Evolutionary conservation across 1,140 invertebrate genomes (phyloP).

Genomic region (Lasaia peninsularis): DNA sequence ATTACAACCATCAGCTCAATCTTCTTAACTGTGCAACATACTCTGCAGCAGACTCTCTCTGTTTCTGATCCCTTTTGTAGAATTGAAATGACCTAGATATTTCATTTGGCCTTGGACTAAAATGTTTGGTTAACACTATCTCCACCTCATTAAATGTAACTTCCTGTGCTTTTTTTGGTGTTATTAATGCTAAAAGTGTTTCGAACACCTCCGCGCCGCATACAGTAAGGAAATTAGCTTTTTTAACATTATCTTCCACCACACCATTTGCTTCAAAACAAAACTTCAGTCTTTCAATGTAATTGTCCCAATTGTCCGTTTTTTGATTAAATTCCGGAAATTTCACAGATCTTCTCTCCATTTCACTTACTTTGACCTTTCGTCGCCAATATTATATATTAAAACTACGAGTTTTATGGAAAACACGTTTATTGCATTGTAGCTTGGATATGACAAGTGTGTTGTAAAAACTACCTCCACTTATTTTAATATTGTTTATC

Average conservation of each 20-base stretch:
- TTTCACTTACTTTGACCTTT: slow-evolving; percentile 20
- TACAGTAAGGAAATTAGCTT: slow-evolving; percentile 32
- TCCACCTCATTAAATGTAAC: slow-evolving; percentile 26
- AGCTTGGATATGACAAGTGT: no score
- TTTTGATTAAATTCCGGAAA: slow-evolving; percentile 23
- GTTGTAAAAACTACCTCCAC: no score
- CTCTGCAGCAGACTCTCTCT: no score
- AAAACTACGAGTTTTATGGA: not conserved
- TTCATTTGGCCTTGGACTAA: slow-evolving; percentile 35
- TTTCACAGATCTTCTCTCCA: slow-evolving; percentile 21
- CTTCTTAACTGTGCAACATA: no score
- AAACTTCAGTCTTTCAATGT: slow-evolving; percentile 29
- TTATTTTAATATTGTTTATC: no score
- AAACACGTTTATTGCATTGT: no score
- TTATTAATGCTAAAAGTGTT: slow-evolving; percentile 27
- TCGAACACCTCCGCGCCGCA: slow-evolving; percentile 30
- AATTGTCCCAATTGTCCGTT: slow-evolving; percentile 27
- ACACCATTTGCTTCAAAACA: slow-evolving; percentile 31
- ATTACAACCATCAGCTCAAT: no score
- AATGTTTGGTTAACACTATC: slow-evolving; percentile 27
- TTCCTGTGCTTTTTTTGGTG: slow-evolving; percentile 25
- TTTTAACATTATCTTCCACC: slow-evolving; percentile 19
- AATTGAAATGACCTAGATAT: no score
- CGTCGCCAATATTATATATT: slow-evolving; percentile 27
- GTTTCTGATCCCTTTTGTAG: no score